Evolutionary conservation across 2,113 vertebrate genomes (phyloP).

Genomic region (Lucifuga dentata): DNA sequence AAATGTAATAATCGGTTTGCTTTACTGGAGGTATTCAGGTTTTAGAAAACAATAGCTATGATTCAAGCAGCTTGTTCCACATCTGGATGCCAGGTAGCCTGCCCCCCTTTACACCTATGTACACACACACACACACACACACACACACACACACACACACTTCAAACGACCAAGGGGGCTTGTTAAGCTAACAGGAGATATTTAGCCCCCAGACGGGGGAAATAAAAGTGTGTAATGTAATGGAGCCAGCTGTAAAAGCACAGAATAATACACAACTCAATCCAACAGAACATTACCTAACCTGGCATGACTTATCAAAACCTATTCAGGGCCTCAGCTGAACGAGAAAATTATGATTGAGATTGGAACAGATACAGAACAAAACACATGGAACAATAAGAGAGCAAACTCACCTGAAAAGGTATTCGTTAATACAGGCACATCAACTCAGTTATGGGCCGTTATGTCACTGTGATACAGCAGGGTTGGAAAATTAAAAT

Average conservation of each 20-base stretch:
- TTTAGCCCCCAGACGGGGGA: constrained; percentile 77
- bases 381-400: no score
- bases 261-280: constrained; percentile 58
- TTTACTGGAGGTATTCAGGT: constrained; percentile 5
- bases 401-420: no score
- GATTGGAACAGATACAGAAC: constrained; percentile 1
- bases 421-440: no score
- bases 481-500: no score
- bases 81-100: constrained; percentile 74
- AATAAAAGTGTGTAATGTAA: constrained; percentile 80
- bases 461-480: no score
- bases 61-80: constrained; percentile 56
- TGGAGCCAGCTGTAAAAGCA: constrained; percentile 80
- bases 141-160: constrained; percentile 24
- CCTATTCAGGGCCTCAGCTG: constrained; percentile 16
- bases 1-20: background rate
- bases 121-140: constrained; percentile 34
- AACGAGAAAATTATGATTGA: background rate
- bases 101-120: constrained; percentile 31
- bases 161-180: constrained; percentile 63
- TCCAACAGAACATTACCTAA: constrained; percentile 55
- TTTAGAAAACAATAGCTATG: constrained; percentile 48
- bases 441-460: no score
- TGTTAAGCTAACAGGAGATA: constrained; percentile 75
- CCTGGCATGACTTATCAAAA: constrained; percentile 5